Evolutionary conservation across 2,888 invertebrate species (phyloP).

Genomic region (Diarsia brunnea): DNA sequence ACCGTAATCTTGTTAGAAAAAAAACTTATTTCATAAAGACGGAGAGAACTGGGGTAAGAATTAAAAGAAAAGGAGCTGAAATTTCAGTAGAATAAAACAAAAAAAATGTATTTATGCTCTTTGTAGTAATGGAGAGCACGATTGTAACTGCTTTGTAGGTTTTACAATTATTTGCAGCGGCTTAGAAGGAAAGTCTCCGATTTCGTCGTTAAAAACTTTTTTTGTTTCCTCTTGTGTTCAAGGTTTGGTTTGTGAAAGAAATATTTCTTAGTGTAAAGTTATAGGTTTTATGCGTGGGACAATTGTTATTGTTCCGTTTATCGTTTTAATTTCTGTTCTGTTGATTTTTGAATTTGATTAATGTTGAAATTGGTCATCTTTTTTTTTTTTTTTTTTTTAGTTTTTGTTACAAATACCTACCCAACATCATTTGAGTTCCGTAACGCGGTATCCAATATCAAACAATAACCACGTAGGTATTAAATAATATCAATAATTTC

Average conservation of each 20-base stretch:
- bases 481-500: neutral
- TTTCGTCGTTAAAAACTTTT: constrained; percentile 67
- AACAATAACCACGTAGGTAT: neutral
- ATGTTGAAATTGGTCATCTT: constrained; percentile 29
- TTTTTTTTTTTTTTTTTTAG: no score
- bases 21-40: constrained; percentile 89
- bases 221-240: constrained; percentile 32
- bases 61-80: constrained; percentile 80
- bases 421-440: no score
- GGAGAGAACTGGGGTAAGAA: constrained; percentile 77
- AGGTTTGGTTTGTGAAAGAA: no score
- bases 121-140: constrained; percentile 79
- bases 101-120: constrained; percentile 78
- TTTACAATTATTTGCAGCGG: constrained; percentile 75
- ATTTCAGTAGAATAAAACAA: constrained; percentile 68
- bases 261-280: constrained; percentile 47
- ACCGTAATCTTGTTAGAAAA: constrained; percentile 87
- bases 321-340: constrained; percentile 14
- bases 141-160: constrained; percentile 81
- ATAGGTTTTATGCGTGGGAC: constrained; percentile 45
- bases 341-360: constrained; percentile 1
- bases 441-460: no score
- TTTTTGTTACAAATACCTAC: constrained; percentile 16
- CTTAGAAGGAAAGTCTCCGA: constrained; percentile 52
- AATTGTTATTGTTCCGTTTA: constrained; percentile 42